phyloP scores from a whole-genome alignment of 2,888 invertebrate genomes.

The Caenorhabditis sp. region DNA sequence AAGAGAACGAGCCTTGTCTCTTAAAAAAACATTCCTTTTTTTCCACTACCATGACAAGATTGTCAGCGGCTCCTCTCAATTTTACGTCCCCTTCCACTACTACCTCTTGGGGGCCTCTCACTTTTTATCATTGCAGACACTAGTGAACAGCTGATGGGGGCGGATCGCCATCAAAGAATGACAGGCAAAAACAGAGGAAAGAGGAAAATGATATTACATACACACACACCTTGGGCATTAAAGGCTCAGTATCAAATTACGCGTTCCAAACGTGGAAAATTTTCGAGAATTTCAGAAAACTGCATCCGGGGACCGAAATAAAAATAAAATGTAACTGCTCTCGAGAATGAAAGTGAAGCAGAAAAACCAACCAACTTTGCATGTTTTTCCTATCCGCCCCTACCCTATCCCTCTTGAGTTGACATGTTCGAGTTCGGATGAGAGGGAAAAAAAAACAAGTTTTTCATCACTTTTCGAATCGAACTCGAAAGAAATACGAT shows the following conservation, averaged over 20 bases:
- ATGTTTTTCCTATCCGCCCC: conserved; percentile 9
- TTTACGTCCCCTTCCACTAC: not conserved
- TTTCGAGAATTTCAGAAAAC: not conserved
- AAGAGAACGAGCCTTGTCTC: conserved; percentile 1
- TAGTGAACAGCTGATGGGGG: conserved; percentile 31
- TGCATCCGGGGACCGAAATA: not conserved
- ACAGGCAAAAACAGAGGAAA: conserved; percentile 22
- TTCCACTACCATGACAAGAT: conserved; percentile 10
- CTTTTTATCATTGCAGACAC: conserved; percentile 14
- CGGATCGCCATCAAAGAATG: conserved; percentile 22
- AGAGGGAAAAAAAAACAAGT: conserved; percentile 37
- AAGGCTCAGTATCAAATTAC: conserved; percentile 37
- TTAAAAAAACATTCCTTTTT: conserved; percentile 3
- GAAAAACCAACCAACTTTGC: conserved; percentile 23
- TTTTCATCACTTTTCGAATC: conserved; percentile 17
- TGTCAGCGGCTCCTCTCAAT: conserved; percentile 17
- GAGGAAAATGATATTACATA: conserved; percentile 28
- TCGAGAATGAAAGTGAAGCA: conserved; percentile 5
- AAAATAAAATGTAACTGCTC: not conserved
- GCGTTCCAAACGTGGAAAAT: conserved; percentile 8
- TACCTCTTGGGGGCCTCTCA: not conserved
- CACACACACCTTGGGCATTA: conserved; percentile 33
- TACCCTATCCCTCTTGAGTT: conserved; percentile 10
- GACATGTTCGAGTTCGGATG: conserved; percentile 26
- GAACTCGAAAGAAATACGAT: not conserved